Evolutionary conservation across 2,797 vertebrate species (phyloP).

Genomic region (Acipenser ruthenus): DNA sequence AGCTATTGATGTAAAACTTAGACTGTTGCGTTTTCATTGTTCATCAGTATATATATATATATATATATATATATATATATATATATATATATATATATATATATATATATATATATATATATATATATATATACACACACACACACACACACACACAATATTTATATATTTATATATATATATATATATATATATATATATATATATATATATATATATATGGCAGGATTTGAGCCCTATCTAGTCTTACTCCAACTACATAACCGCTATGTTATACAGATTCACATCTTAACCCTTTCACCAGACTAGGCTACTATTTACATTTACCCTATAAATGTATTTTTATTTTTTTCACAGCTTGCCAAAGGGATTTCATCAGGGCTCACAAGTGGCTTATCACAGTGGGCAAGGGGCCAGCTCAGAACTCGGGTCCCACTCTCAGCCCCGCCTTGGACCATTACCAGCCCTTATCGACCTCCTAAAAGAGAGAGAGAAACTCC

Average conservation of each 20-base stretch:
- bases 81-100: background rate
- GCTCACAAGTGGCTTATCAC: slow-evolving; percentile 70
- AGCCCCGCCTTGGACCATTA: slow-evolving; percentile 60
- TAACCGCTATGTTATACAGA: too few relatives aligned
- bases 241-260: too few relatives aligned
- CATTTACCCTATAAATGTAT: background rate
- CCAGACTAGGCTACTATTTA: slow-evolving; percentile 47
- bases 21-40: too few relatives aligned
- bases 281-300: slow-evolving; percentile 24
- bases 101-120: background rate
- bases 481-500: slow-evolving; percentile 58
- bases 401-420: slow-evolving; percentile 65
- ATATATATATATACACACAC: background rate
- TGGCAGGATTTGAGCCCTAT: background rate
- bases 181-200: background rate
- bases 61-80: background rate
- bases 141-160: too few relatives aligned
- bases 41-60: background rate
- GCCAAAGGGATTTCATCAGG: slow-evolving; percentile 64
- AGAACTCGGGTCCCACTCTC: slow-evolving; percentile 31
- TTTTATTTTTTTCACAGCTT: slow-evolving; percentile 59
- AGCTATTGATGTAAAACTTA: too few relatives aligned
- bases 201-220: background rate
- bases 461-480: slow-evolving; percentile 60
- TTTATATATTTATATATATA: background rate